Evolutionary conservation across 2,797 vertebrate genomes (phyloP).

Genomic region (Dicrostonyx torquatus): DNA sequence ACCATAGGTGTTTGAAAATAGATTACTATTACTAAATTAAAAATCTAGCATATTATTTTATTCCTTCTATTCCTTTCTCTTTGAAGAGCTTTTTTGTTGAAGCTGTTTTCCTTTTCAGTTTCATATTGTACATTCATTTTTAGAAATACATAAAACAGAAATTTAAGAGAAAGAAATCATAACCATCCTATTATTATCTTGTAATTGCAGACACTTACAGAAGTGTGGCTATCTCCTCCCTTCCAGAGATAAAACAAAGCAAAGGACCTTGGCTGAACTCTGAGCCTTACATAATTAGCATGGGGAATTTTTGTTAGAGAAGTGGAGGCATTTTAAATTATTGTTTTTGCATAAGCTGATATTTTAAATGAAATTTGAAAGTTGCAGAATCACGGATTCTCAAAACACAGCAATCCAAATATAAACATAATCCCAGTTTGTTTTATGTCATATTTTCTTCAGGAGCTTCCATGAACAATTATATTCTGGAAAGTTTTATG

Average conservation of each 20-base stretch:
- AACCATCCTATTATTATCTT: conserved; percentile 36
- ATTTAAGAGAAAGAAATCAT: conserved; percentile 43
- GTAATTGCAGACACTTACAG: not conserved
- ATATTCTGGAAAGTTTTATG: conserved; percentile 68
- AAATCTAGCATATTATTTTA: not conserved
- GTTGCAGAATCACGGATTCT: conserved; percentile 45
- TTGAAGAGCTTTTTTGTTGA: not conserved
- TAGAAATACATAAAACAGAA: conserved; percentile 39
- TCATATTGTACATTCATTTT: not conserved
- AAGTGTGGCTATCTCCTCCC: not conserved
- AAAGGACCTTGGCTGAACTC: conserved; percentile 31
- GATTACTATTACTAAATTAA: conserved; percentile 29
- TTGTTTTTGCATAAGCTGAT: not conserved
- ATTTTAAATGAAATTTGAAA: conserved; percentile 38
- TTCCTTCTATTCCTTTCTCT: not conserved
- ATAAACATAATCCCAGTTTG: conserved; percentile 34
- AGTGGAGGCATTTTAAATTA: not conserved
- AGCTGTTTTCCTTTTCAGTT: not conserved
- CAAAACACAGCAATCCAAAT: conserved; percentile 16
- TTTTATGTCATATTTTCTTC: conserved; percentile 60
- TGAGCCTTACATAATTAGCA: conserved; percentile 15
- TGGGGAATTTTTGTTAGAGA: conserved; percentile 14
- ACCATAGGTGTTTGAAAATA: not conserved
- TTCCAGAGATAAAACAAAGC: conserved; percentile 41
- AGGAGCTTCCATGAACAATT: conserved; percentile 47